Evolutionary conservation across 2,797 vertebrate species (phyloP).

Genomic region (Enteromius treurensis): DNA sequence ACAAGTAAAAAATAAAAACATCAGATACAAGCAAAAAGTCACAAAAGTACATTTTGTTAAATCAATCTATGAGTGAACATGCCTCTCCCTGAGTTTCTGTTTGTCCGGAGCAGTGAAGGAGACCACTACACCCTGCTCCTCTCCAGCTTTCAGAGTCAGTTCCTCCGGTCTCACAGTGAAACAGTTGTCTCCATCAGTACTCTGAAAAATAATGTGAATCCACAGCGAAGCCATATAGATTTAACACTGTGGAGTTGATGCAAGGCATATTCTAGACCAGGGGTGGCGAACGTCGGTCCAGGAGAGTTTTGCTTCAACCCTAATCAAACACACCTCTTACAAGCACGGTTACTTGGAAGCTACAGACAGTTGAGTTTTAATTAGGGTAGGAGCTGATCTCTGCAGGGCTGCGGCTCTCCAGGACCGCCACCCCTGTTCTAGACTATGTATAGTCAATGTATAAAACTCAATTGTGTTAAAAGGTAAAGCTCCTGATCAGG

Average conservation of each 20-base stretch:
- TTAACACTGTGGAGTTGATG: neutral
- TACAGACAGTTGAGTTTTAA: no score
- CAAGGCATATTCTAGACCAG: neutral
- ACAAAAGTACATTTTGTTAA: neutral
- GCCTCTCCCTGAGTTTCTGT: conserved; percentile 78
- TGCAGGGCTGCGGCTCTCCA: no score
- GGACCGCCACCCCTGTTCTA: neutral
- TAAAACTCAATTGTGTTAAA: neutral
- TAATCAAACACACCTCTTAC: no score
- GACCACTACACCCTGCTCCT: conserved; percentile 81
- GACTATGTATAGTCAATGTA: neutral
- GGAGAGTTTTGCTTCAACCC: no score
- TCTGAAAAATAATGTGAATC: conserved; percentile 69
- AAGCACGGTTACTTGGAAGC: no score
- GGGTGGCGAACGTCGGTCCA: no score
- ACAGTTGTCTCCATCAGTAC: conserved; percentile 72
- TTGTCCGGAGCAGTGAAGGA: conserved; percentile 79
- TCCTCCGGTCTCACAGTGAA: conserved; percentile 86
- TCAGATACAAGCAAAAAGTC: neutral
- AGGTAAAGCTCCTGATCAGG: neutral
- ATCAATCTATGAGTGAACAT: neutral
- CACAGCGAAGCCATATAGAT: neutral
- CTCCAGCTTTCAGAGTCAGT: conserved; percentile 83
- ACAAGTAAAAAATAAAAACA: neutral
- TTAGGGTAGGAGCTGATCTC: no score